A percentile compares a stretch with the other conserved stretches of the same genome.
Evolutionary conservation across 2,888 invertebrate genomes (phyloP).

Genomic region (Eucriotettix oculatus): DNA sequence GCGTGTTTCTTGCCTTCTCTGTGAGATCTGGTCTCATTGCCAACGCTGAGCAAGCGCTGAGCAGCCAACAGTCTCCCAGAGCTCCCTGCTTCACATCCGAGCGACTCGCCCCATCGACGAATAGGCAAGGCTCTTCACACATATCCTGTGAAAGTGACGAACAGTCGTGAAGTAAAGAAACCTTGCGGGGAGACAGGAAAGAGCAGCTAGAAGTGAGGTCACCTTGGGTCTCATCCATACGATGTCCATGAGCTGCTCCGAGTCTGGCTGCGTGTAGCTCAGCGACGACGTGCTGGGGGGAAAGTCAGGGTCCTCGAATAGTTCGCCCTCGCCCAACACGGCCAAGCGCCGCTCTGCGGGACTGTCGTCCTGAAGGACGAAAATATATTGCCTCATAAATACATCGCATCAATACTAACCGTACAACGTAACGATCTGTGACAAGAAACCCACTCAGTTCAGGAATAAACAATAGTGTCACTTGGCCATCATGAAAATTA

Average conservation of each 20-base stretch:
- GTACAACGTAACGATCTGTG: too few species aligned
- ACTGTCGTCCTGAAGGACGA: conserved; percentile 5
- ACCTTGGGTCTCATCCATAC: conserved; percentile 28
- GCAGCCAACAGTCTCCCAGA: conserved; percentile 30
- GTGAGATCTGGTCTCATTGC: conserved; percentile 23
- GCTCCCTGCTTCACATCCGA: conserved; percentile 35
- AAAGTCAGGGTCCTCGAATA: conserved; percentile 34
- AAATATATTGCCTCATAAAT: too few species aligned
- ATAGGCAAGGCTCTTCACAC: conserved; percentile 31
- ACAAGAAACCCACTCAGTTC: too few species aligned
- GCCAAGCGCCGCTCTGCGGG: background rate
- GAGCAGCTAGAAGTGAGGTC: background rate
- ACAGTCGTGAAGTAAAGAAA: background rate
- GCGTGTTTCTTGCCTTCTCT: background rate
- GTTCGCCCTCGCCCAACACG: conserved; percentile 18
- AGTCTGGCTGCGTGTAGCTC: conserved; percentile 19
- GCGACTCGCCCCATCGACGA: conserved; percentile 32
- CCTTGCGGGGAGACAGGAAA: background rate
- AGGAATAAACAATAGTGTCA: too few species aligned
- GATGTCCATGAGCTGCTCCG: conserved; percentile 14
- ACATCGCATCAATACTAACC: too few species aligned
- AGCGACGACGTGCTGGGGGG: conserved; percentile 31
- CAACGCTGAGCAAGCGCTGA: conserved; percentile 28
- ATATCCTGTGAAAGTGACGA: conserved; percentile 25
- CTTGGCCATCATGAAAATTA: too few species aligned